Evolutionary conservation across 2,113 vertebrate species (phyloP), one percentile per base, ranked within the genome.

Genomic region (Trematomus loennbergii): DNA sequence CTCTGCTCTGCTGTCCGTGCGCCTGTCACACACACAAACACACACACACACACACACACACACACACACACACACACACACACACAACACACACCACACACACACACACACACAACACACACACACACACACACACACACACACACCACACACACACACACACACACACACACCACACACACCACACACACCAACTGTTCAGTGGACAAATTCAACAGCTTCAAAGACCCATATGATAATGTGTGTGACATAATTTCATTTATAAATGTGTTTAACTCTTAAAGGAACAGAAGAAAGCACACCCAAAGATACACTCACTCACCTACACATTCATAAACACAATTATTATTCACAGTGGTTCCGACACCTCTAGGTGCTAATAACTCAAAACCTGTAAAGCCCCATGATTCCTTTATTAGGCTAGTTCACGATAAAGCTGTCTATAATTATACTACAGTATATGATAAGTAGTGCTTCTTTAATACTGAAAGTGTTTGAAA

Each of bases 1-100:
- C 97, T 98, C 36, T 93, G 90, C 65, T 95, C 97, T 0, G 96
- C 95, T 53, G 96, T 94, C 9, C 97, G 95, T 43, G 96, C 95
- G 82, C 97, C 97, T 98, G 94, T 63, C 78, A 79, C 67, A 86
- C 71, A 85, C 64, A 87, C 54, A 85, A 64, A 83, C 50, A 78
- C 52, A 75, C 13, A 62, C 70, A 72, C 59, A 79, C 18, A 58
- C 18, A 67, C 57, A 78, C 25, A 25, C 25, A 25, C 25, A 25
- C 25, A 25, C 25, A 25, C 25, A 25, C 25, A 25, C 25, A 25
- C 25, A 25, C 25, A 25, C 25, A 25, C 25, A 3, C 2, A 25
- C 25, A 25, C 25, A 25, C 25, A 25, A 2, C 2, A 2, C 2
- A 2, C 2, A 2, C 2, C 25, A 25, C 25, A 25, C 25, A 25